These are phyloP conservation scores for Leucania comma DNA, from an alignment of 2,888 invertebrate species.

Conservation along the genomic window DNA sequence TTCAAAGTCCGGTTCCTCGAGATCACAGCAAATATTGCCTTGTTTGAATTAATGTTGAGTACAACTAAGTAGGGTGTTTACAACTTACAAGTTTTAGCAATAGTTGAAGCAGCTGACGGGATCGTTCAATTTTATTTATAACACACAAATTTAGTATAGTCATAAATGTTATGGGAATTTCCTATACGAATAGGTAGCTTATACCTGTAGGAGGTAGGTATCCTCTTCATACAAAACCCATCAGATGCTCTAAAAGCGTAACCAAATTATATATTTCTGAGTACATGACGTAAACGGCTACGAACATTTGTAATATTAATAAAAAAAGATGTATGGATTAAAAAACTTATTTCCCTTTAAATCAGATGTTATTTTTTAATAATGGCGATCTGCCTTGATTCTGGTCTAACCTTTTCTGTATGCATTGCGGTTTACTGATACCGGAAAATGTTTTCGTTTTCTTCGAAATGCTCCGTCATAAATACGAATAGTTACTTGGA, in stretches of 20 bases:
- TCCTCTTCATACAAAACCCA: background rate
- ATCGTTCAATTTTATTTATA: background rate
- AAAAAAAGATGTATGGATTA: too few relatives aligned
- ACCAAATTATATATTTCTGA: background rate
- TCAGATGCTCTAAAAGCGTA: background rate
- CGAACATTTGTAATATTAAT: background rate
- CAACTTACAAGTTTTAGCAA: conserved; percentile 3
- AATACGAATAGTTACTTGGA: too few relatives aligned
- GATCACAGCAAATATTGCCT: conserved; percentile 37
- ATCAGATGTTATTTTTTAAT: background rate
- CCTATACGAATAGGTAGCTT: background rate
- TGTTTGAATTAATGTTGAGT: conserved; percentile 34
- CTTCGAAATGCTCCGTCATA: background rate
- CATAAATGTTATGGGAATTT: background rate
- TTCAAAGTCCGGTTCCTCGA: conserved; percentile 31
- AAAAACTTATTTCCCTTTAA: background rate
- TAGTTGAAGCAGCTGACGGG: background rate
- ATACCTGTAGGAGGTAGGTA: background rate
- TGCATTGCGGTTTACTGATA: background rate
- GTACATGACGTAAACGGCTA: background rate
- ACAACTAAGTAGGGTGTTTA: conserved; percentile 26
- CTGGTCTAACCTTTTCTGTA: background rate
- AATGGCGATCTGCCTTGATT: background rate
- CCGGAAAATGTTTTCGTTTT: background rate
- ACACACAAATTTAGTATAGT: background rate